Percentiles rank a stretch among this genome's conserved stretches.
These are phyloP conservation scores for Microplitis mediator DNA, from an alignment of 1,140 invertebrate genomes.

Conservation along the genomic window DNA sequence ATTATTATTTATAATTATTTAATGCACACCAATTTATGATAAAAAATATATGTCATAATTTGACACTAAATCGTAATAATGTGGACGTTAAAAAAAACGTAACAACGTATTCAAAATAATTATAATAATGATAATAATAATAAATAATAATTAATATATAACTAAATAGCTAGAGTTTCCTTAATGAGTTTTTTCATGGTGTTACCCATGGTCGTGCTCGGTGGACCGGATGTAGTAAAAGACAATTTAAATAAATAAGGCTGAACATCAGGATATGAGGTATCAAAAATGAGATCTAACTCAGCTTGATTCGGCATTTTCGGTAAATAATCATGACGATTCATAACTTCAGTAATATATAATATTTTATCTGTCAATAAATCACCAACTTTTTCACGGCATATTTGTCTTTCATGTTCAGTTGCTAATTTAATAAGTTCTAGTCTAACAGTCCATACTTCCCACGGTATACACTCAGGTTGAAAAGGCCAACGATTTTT, in stretches of 20 bases:
- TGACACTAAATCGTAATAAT: no score
- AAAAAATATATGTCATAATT: no score
- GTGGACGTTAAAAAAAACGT: no score
- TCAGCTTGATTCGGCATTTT: conserved; percentile 93
- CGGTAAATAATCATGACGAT: conserved; percentile 92
- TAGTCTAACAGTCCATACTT: conserved; percentile 93
- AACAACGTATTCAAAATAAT: neutral
- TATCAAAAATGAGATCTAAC: conserved; percentile 93
- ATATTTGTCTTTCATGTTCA: conserved; percentile 87
- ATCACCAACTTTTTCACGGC: conserved; percentile 89
- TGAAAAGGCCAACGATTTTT: conserved; percentile 87
- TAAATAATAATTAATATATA: conserved; percentile 3
- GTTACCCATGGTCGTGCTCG: conserved; percentile 77
- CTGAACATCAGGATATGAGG: conserved; percentile 88
- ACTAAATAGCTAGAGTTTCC: conserved; percentile 73
- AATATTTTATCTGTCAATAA: conserved; percentile 90
- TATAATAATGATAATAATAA: neutral
- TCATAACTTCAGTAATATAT: conserved; percentile 93
- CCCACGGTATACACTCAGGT: conserved; percentile 92
- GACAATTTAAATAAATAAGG: conserved; percentile 93
- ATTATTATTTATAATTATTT: neutral
- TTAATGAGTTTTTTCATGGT: conserved; percentile 90
- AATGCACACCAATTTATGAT: neutral
- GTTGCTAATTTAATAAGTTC: conserved; percentile 84
- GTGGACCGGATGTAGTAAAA: conserved; percentile 75